A percentile compares a stretch with the other conserved stretches of the same genome.
Conservation (phyloP, 2,113 vertebrate genomes). For the Halichoerus grypus region DNA sequence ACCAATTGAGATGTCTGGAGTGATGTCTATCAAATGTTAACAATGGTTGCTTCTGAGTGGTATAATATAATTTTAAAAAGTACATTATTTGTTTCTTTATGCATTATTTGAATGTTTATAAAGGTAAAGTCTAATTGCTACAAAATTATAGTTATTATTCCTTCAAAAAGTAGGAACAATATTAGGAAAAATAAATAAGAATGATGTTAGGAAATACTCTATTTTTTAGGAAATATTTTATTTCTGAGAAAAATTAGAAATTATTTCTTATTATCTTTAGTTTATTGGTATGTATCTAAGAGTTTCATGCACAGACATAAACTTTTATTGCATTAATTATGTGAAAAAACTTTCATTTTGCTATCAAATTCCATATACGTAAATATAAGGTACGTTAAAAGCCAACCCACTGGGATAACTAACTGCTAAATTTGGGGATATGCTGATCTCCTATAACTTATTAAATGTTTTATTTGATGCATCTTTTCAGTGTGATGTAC, state of each 20-base stretch:
- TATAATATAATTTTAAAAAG: background rate
- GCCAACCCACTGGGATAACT: background rate
- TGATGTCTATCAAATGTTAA: background rate
- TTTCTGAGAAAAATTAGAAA: background rate
- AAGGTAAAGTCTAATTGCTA: background rate
- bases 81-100: background rate
- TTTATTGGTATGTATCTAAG: background rate
- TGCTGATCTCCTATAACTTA: background rate
- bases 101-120: background rate
- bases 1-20: background rate
- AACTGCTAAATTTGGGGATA: background rate
- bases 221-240: too few species aligned
- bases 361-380: background rate
- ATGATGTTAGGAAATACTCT: background rate
- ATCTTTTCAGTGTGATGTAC: background rate
- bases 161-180: background rate
- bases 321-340: background rate
- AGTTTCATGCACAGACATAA: background rate
- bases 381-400: background rate
- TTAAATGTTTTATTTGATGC: conserved; percentile 5
- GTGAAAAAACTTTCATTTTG: background rate
- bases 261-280: background rate
- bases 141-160: background rate
- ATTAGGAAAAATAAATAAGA: background rate
- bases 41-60: background rate